Percentiles rank a stretch among this genome's conserved stretches.
phyloP scores from a whole-genome alignment of 2,888 invertebrate species.

The Hirtodrosophila cameraria region DNA sequence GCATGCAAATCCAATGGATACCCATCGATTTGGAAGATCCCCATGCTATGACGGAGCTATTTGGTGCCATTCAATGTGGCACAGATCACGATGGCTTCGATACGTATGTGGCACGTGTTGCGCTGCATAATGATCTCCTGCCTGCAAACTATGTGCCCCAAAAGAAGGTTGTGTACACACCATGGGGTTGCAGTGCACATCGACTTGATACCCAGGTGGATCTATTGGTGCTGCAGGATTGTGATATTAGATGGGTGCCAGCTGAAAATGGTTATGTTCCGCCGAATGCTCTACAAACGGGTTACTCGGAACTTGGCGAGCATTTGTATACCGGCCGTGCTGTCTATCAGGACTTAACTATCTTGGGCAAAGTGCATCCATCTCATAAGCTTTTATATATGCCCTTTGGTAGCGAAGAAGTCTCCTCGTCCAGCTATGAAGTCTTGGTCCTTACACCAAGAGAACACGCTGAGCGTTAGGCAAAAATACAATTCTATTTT shows the following conservation, averaged over 20 bases:
- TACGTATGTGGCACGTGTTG: conserved; percentile 76
- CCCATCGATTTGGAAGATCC: conserved; percentile 40
- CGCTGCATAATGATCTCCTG: conserved; percentile 66
- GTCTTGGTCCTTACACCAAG: conserved; percentile 66
- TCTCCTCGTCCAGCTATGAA: conserved; percentile 62
- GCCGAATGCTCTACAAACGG: conserved; percentile 58
- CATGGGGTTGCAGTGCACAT: conserved; percentile 63
- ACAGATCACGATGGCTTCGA: conserved; percentile 70
- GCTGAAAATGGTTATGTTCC: conserved; percentile 63
- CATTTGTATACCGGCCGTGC: conserved; percentile 70
- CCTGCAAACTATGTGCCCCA: conserved; percentile 74
- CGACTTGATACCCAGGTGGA: conserved; percentile 59
- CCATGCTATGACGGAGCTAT: conserved; percentile 26
- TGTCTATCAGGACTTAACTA: conserved; percentile 33
- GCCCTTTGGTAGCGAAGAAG: conserved; percentile 60
- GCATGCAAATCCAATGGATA: conserved; percentile 54
- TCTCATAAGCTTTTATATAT: conserved; percentile 73
- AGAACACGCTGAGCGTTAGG: conserved; percentile 51
- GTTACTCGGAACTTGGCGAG: conserved; percentile 69
- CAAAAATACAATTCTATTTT: not conserved
- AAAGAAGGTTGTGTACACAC: conserved; percentile 58
- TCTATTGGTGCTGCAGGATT: conserved; percentile 64
- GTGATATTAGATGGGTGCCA: conserved; percentile 68
- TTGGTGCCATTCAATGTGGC: conserved; percentile 68
- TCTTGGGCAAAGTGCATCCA: conserved; percentile 77